Percentiles rank a stretch among this genome's conserved stretches.
Evolutionary conservation across 1,140 invertebrate species (phyloP).

Genomic region (Liolophura sinensis): DNA sequence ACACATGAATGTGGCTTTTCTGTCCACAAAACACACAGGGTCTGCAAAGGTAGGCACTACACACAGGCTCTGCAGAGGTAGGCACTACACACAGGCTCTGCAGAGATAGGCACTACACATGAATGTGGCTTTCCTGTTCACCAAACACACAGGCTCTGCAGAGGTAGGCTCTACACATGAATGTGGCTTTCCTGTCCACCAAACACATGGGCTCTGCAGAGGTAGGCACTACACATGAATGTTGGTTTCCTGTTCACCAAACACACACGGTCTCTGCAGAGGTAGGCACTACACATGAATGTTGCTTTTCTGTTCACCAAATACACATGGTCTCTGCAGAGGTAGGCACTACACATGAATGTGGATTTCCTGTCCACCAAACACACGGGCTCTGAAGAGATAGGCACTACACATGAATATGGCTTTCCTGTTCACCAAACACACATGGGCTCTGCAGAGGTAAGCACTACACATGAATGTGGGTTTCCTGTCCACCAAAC

Average conservation of each 20-base stretch:
- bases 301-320: not conserved
- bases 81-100: not conserved
- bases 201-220: slow-evolving; percentile 1
- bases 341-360: too few species aligned
- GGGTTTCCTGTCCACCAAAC: not conserved
- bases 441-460: slow-evolving; percentile 1
- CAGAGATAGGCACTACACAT: not conserved
- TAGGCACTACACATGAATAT: not conserved
- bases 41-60: too few species aligned
- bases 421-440: not conserved
- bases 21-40: not conserved
- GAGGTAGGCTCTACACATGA: too few species aligned
- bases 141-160: slow-evolving; percentile 1
- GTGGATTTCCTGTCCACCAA: not conserved
- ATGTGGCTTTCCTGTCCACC: not conserved
- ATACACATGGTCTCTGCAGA: slow-evolving; percentile 1
- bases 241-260: not conserved
- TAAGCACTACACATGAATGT: not conserved
- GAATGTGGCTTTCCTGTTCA: not conserved
- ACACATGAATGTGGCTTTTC: not conserved
- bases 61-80: slow-evolving; percentile 3
- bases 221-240: too few species aligned
- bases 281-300: too few species aligned
- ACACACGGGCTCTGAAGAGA: not conserved
- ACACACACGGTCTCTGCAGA: slow-evolving; percentile 3